These are phyloP conservation scores for Trichogramma pretiosum DNA, from an alignment of 1,140 invertebrate genomes.

Conservation along the genomic window DNA sequence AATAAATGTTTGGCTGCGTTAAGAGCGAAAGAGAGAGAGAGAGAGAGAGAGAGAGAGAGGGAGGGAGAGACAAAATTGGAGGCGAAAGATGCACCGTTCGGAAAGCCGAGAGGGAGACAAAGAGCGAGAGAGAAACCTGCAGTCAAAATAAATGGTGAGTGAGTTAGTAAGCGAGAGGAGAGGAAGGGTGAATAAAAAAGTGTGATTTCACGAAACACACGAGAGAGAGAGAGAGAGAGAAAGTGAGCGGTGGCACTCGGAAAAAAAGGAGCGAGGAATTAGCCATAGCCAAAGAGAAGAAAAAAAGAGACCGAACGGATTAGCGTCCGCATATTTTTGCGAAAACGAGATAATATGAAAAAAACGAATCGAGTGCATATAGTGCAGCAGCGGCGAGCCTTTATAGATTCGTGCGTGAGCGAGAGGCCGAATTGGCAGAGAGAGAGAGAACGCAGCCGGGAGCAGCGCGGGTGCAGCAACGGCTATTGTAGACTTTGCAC, in stretches of 20 bases:
- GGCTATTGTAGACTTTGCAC: no score
- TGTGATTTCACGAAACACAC: no score
- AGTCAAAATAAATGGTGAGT: slow-evolving; percentile 1
- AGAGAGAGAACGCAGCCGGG: no score
- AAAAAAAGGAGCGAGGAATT: slow-evolving; percentile 28
- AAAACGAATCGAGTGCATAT: no score
- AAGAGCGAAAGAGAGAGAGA: slow-evolving; percentile 4
- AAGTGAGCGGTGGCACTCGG: no score
- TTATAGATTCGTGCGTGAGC: slow-evolving; percentile 14
- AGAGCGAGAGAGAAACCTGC: slow-evolving; percentile 13
- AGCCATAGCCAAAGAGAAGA: no score
- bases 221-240: slow-evolving; percentile 3
- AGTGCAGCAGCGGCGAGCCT: slow-evolving; percentile 20
- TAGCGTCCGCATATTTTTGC: slow-evolving; percentile 40
- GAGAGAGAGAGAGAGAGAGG: slow-evolving; percentile 11
- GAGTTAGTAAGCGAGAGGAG: no score
- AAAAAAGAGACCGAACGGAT: slow-evolving; percentile 27
- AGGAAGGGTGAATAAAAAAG: slow-evolving; percentile 4
- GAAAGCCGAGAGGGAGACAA: background rate
- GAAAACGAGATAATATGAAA: slow-evolving; percentile 44
- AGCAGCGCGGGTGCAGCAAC: no score
- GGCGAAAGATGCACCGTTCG: slow-evolving; percentile 11
- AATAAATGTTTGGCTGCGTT: no score
- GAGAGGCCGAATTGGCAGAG: slow-evolving; percentile 22
- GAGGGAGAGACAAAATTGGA: slow-evolving; percentile 15